Evolutionary conservation across 2,888 invertebrate genomes (phyloP).

Genomic region (Limnephilus marmoratus): DNA sequence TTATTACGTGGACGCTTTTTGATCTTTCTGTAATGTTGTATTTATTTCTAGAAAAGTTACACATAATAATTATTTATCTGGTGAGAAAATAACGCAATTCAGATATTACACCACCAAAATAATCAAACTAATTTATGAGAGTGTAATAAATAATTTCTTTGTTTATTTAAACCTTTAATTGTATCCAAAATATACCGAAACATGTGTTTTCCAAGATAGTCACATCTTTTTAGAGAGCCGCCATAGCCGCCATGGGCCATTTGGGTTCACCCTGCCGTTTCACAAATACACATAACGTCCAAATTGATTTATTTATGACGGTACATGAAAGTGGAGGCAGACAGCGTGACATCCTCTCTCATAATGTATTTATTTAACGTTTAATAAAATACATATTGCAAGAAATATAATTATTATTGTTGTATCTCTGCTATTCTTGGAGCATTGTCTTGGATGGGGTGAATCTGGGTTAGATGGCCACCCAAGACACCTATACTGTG

Average conservation of each 20-base stretch:
- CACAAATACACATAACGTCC: conserved; percentile 62
- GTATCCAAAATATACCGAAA: conserved; percentile 38
- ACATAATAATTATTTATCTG: background rate
- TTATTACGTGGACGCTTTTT: background rate
- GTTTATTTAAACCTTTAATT: conserved; percentile 49
- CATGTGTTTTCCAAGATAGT: conserved; percentile 44
- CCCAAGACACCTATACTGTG: no score
- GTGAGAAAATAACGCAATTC: background rate
- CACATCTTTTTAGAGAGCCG: conserved; percentile 37
- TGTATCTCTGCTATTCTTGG: background rate
- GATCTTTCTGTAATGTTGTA: background rate
- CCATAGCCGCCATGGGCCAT: conserved; percentile 59
- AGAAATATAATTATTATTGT: background rate
- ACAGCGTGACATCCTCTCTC: conserved; percentile 56
- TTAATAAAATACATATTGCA: conserved; percentile 46
- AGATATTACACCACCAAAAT: background rate
- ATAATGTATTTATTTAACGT: conserved; percentile 51
- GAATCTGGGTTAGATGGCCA: background rate
- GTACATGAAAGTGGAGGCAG: conserved; percentile 53
- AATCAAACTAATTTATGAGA: conserved; percentile 37
- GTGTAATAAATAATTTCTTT: conserved; percentile 30
- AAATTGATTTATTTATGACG: conserved; percentile 62
- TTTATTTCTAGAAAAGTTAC: background rate
- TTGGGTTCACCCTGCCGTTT: conserved; percentile 57
- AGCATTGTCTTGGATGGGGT: background rate